phyloP scores from a whole-genome alignment of 2,113 vertebrate genomes.

The Colaptes auratus region DNA sequence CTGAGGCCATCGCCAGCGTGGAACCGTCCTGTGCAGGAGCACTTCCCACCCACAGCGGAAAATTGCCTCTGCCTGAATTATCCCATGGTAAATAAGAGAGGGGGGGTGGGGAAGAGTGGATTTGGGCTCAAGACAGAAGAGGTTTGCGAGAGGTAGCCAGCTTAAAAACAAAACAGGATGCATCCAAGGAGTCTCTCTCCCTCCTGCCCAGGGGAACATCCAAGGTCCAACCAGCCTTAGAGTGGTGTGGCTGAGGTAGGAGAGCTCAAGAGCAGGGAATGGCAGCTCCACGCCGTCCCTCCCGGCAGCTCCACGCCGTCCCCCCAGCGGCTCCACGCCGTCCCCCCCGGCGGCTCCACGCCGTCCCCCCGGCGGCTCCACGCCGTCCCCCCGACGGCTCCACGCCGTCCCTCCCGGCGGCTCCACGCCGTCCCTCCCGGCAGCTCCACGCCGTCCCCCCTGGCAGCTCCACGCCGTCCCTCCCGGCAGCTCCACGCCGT shows the following conservation, averaged over 20 bases:
- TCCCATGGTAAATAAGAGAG: background rate
- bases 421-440: no score
- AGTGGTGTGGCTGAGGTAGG: rapidly evolving
- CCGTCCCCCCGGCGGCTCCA: no score
- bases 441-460: no score
- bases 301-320: background rate
- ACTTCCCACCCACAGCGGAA: background rate
- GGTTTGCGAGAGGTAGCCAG: background rate
- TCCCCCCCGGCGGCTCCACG: no score
- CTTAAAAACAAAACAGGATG: background rate
- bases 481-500: no score
- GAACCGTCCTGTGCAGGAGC: background rate
- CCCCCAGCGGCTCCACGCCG: no score
- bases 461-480: no score
- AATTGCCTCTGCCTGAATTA: background rate
- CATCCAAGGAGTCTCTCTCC: background rate
- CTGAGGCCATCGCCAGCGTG: no score
- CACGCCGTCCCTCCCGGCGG: no score
- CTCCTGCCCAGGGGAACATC: background rate
- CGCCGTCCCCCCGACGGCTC: no score
- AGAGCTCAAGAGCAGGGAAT: background rate
- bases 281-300: background rate
- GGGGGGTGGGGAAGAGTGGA: rapidly evolving
- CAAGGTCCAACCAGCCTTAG: background rate
- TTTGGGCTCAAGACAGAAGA: background rate